These are phyloP conservation scores for Tachycineta bicolor DNA, from an alignment of 2,113 vertebrate genomes.

Conservation along the genomic window DNA sequence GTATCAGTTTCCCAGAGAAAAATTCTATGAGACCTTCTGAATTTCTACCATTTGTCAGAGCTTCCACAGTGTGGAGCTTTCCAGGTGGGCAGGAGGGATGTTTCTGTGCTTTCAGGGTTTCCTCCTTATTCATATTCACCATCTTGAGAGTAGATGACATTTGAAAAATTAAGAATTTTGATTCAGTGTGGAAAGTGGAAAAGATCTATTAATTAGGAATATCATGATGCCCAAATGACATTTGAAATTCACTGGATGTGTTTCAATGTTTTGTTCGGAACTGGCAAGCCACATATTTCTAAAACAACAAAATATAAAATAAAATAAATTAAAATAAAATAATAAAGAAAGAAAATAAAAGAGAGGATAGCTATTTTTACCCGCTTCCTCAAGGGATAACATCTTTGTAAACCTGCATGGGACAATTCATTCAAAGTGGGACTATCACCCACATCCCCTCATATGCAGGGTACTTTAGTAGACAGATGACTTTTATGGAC, in stretches of 20 bases:
- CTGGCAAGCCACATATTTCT: background rate
- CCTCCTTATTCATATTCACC: background rate
- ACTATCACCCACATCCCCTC: background rate
- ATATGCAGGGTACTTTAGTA: background rate
- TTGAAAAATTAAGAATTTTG: background rate
- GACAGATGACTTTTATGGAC: background rate
- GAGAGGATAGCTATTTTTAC: background rate
- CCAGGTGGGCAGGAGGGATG: background rate
- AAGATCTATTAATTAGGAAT: background rate
- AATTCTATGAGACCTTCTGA: background rate
- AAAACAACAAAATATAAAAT: background rate
- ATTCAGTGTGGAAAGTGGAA: rapidly evolving
- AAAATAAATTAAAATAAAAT: no score
- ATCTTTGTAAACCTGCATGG: background rate
- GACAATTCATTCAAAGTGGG: background rate
- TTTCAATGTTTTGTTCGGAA: background rate
- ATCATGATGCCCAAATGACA: background rate
- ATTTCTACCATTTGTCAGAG: background rate
- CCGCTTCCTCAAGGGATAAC: background rate
- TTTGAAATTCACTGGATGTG: background rate
- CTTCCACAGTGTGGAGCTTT: background rate
- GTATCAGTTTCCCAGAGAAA: background rate
- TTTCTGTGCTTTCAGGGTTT: background rate
- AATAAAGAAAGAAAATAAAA: no score
- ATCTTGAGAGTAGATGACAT: background rate